phyloP scores from a whole-genome alignment of 2,888 invertebrate species.

The Pardosa pseudoannulata region DNA sequence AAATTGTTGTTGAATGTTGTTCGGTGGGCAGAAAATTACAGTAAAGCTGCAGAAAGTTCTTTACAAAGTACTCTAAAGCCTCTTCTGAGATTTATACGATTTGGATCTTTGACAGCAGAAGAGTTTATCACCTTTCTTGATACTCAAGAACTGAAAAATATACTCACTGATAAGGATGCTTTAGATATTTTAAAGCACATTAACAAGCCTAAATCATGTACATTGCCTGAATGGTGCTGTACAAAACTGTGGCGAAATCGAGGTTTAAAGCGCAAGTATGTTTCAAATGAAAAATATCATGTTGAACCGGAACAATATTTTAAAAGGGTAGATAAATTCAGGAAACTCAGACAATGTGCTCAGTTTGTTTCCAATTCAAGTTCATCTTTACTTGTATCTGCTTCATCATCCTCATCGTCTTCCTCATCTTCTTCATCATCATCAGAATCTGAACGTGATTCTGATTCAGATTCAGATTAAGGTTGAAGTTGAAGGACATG shows the following conservation, averaged over 20 bases:
- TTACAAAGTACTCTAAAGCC: not conserved
- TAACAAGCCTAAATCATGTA: not conserved
- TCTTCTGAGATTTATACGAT: constrained; percentile 16
- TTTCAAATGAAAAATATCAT: too few relatives aligned
- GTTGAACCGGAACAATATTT: not conserved
- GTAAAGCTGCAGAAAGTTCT: not conserved
- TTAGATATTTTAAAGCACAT: constrained; percentile 28
- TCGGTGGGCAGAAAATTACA: constrained; percentile 21
- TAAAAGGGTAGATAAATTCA: not conserved
- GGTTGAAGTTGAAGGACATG: too few relatives aligned
- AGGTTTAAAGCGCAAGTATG: too few relatives aligned
- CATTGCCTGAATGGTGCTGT: constrained; percentile 32
- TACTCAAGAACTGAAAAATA: not conserved
- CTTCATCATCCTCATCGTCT: not conserved
- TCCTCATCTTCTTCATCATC: not conserved
- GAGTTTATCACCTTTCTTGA: constrained; percentile 18
- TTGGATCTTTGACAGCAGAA: not conserved
- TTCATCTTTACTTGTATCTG: not conserved
- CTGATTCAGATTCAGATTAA: not conserved
- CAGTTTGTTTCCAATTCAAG: not conserved
- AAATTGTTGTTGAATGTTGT: constrained; percentile 12
- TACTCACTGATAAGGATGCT: not conserved
- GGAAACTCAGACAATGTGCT: not conserved
- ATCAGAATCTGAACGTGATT: not conserved
- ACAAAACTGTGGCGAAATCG: not conserved